These are phyloP conservation scores for Sceliomorpha sp. DNA, from an alignment of 2,888 invertebrate species.

Conservation along the genomic window DNA sequence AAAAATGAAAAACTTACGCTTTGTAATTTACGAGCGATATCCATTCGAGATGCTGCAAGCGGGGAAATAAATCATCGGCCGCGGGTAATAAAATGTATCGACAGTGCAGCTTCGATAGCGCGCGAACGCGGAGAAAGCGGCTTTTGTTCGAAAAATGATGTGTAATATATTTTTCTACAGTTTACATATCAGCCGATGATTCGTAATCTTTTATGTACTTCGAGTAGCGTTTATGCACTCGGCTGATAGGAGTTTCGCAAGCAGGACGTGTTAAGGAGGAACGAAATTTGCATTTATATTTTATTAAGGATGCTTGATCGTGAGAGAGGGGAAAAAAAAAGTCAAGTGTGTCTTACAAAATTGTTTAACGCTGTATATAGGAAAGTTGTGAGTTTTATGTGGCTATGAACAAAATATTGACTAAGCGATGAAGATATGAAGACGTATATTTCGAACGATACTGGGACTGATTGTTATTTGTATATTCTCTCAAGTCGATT, in stretches of 20 bases:
- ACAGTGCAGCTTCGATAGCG: constrained; percentile 32
- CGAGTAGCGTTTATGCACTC: constrained; percentile 38
- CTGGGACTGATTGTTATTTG: too few relatives aligned
- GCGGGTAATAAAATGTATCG: constrained; percentile 51
- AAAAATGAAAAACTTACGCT: constrained; percentile 27
- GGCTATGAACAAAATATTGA: too few relatives aligned
- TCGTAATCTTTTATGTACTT: constrained; percentile 36
- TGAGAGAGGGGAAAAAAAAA: too few relatives aligned
- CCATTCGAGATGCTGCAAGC: constrained; percentile 36
- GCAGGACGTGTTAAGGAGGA: constrained; percentile 37
- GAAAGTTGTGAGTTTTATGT: too few relatives aligned
- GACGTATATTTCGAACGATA: too few relatives aligned
- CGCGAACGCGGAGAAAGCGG: constrained; percentile 46
- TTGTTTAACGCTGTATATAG: too few relatives aligned
- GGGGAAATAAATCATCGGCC: constrained; percentile 44
- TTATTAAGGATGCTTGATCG: constrained; percentile 31
- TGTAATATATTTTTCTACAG: constrained; percentile 48
- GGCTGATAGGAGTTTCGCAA: constrained; percentile 32
- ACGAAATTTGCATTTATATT: constrained; percentile 34
- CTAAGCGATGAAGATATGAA: too few relatives aligned
- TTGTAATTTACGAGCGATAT: constrained; percentile 45
- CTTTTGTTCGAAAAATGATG: constrained; percentile 50
- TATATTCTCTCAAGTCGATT: too few relatives aligned
- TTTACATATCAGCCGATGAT: constrained; percentile 38
- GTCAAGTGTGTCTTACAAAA: too few relatives aligned